phyloP scores from a whole-genome alignment of 92 coral and sea anemone species.

The Heteractis magnifica region DNA sequence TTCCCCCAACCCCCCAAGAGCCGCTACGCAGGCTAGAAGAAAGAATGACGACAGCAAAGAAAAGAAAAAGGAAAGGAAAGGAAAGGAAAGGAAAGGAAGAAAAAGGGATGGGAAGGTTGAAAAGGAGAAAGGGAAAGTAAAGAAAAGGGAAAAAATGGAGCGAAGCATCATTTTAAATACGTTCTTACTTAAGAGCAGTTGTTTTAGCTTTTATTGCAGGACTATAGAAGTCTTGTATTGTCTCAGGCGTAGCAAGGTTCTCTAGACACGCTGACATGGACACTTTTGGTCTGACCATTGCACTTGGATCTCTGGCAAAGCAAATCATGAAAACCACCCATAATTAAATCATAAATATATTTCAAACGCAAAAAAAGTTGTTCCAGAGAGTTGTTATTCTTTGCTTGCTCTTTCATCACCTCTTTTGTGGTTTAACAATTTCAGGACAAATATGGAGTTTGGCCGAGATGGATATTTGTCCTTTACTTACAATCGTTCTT shows the following conservation, averaged over 20 bases:
- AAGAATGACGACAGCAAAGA: neutral
- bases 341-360: neutral
- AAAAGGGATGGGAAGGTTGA: neutral
- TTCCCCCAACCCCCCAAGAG: no score
- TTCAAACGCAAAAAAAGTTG: neutral
- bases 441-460: no score
- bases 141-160: neutral
- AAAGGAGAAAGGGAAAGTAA: neutral
- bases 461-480: neutral
- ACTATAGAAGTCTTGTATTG: conserved; percentile 89
- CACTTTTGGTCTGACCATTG: conserved; percentile 78
- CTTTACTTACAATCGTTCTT: conserved; percentile 76
- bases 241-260: conserved; percentile 78
- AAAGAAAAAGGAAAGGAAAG: neutral
- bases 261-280: conserved; percentile 89
- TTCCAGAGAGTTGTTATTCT: no score
- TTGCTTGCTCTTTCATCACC: no score
- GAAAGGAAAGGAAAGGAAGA: neutral
- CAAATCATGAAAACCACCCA: neutral
- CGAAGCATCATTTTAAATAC: neutral
- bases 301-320: conserved; percentile 69
- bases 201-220: conserved; percentile 83
- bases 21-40: neutral
- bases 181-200: conserved; percentile 78
- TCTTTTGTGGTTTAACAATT: no score